A percentile compares a stretch with the other conserved stretches of the same genome.
Evolutionary conservation across 2,888 invertebrate genomes (phyloP).

Genomic region (Alloplasta piceator): DNA sequence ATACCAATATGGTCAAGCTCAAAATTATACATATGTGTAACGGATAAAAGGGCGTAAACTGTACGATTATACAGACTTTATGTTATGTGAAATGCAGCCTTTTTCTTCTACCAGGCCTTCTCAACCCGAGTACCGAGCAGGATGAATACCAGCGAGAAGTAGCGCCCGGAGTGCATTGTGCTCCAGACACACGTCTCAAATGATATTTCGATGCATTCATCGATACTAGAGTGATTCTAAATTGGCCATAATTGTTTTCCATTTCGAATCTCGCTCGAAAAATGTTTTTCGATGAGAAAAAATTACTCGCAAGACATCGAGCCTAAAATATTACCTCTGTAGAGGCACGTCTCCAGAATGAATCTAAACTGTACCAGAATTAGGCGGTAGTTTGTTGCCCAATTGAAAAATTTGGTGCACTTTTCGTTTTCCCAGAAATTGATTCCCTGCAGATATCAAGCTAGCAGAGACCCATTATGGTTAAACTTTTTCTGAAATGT

Average conservation of each 20-base stretch:
- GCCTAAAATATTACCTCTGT: no score
- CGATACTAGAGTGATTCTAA: neutral
- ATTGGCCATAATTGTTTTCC: neutral
- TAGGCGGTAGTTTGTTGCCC: no score
- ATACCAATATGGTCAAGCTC: slow-evolving; percentile 23
- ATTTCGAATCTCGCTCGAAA: no score
- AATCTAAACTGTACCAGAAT: no score
- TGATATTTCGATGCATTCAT: neutral
- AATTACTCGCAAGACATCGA: no score
- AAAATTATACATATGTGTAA: slow-evolving; percentile 32
- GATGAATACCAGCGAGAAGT: slow-evolving; percentile 35
- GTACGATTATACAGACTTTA: no score
- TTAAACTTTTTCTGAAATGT: no score
- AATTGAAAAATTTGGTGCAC: no score
- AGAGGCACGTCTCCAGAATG: no score
- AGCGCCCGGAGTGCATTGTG: slow-evolving; percentile 6
- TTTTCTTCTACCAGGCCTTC: slow-evolving; percentile 5
- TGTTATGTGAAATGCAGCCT: slow-evolving; percentile 8
- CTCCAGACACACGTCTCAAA: slow-evolving; percentile 40
- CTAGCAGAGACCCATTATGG: no score
- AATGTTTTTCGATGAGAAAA: no score
- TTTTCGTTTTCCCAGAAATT: neutral
- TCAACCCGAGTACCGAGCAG: slow-evolving; percentile 10
- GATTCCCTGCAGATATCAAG: no score
- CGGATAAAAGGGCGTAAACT: neutral